Evolutionary conservation across 2,113 vertebrate species (phyloP).

Genomic region (Delphinus delphis): DNA sequence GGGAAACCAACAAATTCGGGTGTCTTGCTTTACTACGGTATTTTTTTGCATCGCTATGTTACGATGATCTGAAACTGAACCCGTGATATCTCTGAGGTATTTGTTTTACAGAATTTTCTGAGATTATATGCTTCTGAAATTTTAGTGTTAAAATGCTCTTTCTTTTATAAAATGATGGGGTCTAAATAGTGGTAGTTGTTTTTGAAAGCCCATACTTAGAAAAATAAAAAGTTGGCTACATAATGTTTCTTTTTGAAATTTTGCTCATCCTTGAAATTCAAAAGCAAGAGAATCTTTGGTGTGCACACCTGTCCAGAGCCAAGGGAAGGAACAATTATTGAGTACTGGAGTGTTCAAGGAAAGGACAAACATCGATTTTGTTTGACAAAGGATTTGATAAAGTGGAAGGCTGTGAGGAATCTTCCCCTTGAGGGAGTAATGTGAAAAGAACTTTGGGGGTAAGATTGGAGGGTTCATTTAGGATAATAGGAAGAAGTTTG

Average conservation of each 20-base stretch:
- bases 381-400: not conserved
- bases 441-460: not conserved
- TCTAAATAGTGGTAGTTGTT: not conserved
- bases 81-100: not conserved
- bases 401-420: not conserved
- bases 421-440: not conserved
- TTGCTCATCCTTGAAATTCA: not conserved
- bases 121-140: not conserved
- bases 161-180: not conserved
- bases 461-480: not conserved
- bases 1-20: not conserved
- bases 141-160: slow-evolving; percentile 4
- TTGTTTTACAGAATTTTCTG: slow-evolving; percentile 19
- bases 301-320: not conserved
- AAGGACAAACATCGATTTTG: not conserved
- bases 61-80: not conserved
- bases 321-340: not conserved
- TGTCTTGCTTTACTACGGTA: not conserved
- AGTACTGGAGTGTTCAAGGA: not conserved
- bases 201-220: not conserved
- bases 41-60: not conserved
- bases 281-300: not conserved
- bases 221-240: not conserved
- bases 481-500: not conserved
- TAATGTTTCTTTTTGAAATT: slow-evolving; percentile 13